Conservation (phyloP, 2,797 vertebrate genomes). For the Poecilia gillii region DNA sequence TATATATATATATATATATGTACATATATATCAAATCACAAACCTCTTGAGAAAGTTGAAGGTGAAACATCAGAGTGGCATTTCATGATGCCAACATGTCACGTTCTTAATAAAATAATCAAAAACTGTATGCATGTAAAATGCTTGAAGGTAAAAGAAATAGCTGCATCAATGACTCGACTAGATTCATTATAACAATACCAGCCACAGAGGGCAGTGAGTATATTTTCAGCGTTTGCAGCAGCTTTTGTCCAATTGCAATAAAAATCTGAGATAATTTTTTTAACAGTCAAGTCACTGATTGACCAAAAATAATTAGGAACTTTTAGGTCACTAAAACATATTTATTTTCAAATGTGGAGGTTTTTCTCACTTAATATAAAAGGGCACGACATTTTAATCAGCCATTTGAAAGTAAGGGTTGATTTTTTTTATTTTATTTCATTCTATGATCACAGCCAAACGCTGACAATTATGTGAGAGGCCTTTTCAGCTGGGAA, state of each 20-base stretch:
- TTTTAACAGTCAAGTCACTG: background rate
- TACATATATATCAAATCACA: too few species aligned
- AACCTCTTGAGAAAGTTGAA: background rate
- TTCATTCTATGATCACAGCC: slow-evolving; percentile 6
- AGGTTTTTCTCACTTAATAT: background rate
- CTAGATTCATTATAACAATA: background rate
- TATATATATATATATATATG: too few species aligned
- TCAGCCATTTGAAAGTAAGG: background rate
- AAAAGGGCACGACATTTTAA: background rate
- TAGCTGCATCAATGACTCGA: background rate
- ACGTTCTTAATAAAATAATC: background rate
- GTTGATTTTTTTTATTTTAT: background rate
- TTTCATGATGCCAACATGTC: background rate
- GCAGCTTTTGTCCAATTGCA: background rate
- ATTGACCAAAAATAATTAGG: background rate
- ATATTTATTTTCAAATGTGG: background rate
- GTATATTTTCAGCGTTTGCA: background rate
- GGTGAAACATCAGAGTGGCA: background rate
- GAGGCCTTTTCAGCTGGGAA: slow-evolving; percentile 10
- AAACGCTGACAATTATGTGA: slow-evolving; percentile 15
- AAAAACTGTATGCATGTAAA: background rate
- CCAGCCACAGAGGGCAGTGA: background rate
- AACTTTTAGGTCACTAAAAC: background rate
- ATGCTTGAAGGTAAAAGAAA: background rate
- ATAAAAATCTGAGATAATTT: background rate